phyloP scores from a whole-genome alignment of 2,113 vertebrate genomes.

The Lasiurus borealis region DNA sequence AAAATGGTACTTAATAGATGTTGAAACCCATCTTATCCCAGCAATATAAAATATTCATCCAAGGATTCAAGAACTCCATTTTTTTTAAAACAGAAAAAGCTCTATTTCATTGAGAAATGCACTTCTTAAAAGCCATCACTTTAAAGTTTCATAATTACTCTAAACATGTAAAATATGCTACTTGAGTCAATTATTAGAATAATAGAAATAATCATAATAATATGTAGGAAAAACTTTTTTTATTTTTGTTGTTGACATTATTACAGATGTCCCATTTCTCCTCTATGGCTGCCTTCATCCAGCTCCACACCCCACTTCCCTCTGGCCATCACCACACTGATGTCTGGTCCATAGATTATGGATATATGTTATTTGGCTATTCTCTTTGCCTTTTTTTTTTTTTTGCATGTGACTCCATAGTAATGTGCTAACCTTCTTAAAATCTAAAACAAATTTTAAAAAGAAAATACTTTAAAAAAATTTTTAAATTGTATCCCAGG shows the following conservation, averaged over 20 bases:
- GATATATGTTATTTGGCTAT: background rate
- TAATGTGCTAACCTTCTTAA: background rate
- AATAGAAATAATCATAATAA: background rate
- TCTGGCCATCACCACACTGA: background rate
- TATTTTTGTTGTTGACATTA: background rate
- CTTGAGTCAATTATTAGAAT: background rate
- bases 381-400: background rate
- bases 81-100: background rate
- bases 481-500: background rate
- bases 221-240: background rate
- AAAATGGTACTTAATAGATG: slow-evolving; percentile 22
- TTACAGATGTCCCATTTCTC: background rate
- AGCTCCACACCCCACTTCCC: background rate
- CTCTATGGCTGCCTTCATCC: background rate
- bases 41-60: background rate
- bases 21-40: background rate
- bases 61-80: background rate
- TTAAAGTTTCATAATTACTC: slow-evolving; percentile 27
- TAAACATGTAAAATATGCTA: background rate
- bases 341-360: background rate
- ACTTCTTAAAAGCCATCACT: background rate
- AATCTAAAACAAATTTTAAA: background rate
- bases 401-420: background rate
- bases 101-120: background rate
- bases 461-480: background rate